Base-by-base conservation (phyloP, 2,797 vertebrate genomes). In the Anas acuta region DNA sequence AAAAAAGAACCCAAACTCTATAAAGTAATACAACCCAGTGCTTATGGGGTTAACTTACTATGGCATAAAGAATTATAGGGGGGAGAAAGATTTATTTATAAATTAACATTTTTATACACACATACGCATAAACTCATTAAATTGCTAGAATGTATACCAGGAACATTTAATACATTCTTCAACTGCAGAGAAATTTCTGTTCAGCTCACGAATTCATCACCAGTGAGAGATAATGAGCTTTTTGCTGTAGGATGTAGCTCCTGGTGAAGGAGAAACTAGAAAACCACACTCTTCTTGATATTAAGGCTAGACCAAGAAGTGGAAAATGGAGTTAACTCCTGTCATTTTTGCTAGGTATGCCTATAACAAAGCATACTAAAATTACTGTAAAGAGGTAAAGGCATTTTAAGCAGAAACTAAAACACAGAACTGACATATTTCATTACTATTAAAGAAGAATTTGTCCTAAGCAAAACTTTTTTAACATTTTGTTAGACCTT, bases 161-260 rank as follows among this genome's bases (percentile, higher is more conserved):
- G 73, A 92, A 5, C 79, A 45, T 92, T 89, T 91, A 96, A 93
- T 93, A 51, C 51, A 66, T 89, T 70, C 79, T 70, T 90, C 79
- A 89, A 60, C 69, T 76, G 87, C 78, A 87, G 86, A 95, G 84
- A 78, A 94, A 88, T 95, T 92, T 95, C 85, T 84, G 66, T 78
- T 92, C 91, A 56, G 76, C 62, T 88, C 87, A 90, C 0, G 4
- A 92, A 85, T 85, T 70, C 93, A 87, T 82, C 80, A 77, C 67
- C 71, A 64, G 76, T 64, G 91, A 81, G 84, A 26, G 89, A 84
- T 94, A 94, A 92, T 66, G 62, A 95, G 73, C 56, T 22, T 89
- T 87, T 67, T 78, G 54, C 92, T 86, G 82, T 12, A 70, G 73
- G 87, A 85, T 80, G 56, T n/a, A 75, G 69, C 58, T 93, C 62